Evolutionary conservation across 2,888 invertebrate genomes (phyloP), one percentile per base, ranked within the genome.

Genomic region (Timandra comae): DNA sequence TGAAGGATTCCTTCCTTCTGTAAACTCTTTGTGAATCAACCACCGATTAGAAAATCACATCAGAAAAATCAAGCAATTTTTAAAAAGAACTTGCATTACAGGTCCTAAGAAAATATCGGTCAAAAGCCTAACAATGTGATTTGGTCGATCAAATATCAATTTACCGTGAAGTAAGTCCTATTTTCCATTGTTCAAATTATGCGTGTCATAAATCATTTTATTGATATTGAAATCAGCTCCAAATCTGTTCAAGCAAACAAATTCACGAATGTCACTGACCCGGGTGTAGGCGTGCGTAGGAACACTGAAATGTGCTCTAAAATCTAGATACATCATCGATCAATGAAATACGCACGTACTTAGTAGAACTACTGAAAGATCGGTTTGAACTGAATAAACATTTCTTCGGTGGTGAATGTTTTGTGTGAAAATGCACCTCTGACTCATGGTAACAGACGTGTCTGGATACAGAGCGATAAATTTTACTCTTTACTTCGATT

Each of bases 251-350:
- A 47, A 49, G 56, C 55, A 58, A 54, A 45, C 46, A 51, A 35
- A 33, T 40, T 22, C 29, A 22, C 29, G 36, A 53, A 58, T 16
- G n/a, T 30, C 67, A 35, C 65, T 70, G 49, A 69, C 71, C 71
- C 54, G 52, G 12, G 70, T 16, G 16, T 70, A 61, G 68, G 70
- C 61, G 67, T 35, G 41, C 63, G 70, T 69, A 68, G 68, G 69
- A 60, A 62, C 59, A 43, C 62, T 63, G 53, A 62, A 51, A 59
- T 27, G 29, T 8, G 21, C 56, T 41, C 61, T 60, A 54, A 62
- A 60, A 42, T 63, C 67, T 66, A 61, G 52, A 56, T 63, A 46
- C 28, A 40, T 45, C 42, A 64, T 68, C 57, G 57, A 64, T 69
- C 65, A 58, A 16, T 16, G 16, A 16, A 16, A n/a, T n/a, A 16